Evolutionary conservation across 2,888 invertebrate genomes (phyloP).

Genomic region (Epirrhoe alternata): DNA sequence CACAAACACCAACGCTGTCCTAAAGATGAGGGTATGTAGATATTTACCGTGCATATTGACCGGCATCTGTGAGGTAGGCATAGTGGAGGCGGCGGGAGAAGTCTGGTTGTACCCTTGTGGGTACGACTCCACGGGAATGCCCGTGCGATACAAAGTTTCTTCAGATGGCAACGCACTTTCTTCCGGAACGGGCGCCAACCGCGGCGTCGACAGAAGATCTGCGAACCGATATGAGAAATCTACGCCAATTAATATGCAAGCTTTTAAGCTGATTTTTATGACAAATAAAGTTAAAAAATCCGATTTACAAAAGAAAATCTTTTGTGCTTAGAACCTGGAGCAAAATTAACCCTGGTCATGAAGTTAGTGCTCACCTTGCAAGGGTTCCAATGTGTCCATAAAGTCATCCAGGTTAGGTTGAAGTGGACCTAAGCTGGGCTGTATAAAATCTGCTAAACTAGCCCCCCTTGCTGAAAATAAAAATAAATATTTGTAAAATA

Average conservation of each 20-base stretch:
- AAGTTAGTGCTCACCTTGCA: slow-evolving; percentile 87
- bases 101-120: slow-evolving; percentile 65
- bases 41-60: slow-evolving; percentile 66
- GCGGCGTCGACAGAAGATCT: slow-evolving; percentile 75
- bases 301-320: no score
- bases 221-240: slow-evolving; percentile 38
- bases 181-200: slow-evolving; percentile 86
- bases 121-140: slow-evolving; percentile 76
- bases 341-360: no score
- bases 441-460: slow-evolving; percentile 97
- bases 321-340: no score
- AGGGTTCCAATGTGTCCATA: slow-evolving; percentile 95
- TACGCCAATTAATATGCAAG: slow-evolving; percentile 20
- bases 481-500: slow-evolving; percentile 31
- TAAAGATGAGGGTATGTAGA: not conserved
- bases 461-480: slow-evolving; percentile 90
- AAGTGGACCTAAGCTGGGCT: slow-evolving; percentile 98
- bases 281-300: not conserved
- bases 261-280: not conserved
- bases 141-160: slow-evolving; percentile 78
- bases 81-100: slow-evolving; percentile 60
- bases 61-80: slow-evolving; percentile 79
- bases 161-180: slow-evolving; percentile 80
- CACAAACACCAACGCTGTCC: no score
- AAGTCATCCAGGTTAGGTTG: slow-evolving; percentile 98